Conservation (phyloP, 1,140 invertebrate genomes). For the Camponotus pennsylvanicus region DNA sequence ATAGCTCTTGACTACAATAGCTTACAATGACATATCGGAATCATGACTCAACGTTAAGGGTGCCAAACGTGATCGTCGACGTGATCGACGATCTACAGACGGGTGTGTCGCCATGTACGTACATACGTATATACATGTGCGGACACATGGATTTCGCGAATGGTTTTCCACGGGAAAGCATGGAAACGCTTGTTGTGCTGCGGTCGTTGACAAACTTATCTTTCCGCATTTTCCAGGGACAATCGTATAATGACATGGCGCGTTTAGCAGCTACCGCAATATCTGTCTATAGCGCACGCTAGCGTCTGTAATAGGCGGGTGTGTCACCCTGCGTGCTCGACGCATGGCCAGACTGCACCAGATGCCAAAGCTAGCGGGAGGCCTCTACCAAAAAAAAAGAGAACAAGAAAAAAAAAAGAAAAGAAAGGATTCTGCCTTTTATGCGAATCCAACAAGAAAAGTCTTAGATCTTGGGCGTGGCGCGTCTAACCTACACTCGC, state of each 20-base stretch:
- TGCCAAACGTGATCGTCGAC: not conserved
- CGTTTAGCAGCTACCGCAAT: conserved; percentile 62
- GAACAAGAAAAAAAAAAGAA: not conserved
- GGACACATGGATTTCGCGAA: conserved; percentile 44
- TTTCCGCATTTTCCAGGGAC: conserved; percentile 7
- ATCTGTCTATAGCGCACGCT: conserved; percentile 68
- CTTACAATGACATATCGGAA: conserved; percentile 6
- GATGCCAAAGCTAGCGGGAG: not conserved
- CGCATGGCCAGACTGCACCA: conserved; percentile 51
- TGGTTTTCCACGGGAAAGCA: conserved; percentile 42
- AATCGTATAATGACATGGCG: conserved; percentile 28
- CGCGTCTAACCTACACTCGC: conserved; percentile 31
- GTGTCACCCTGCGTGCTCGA: conserved; percentile 68
- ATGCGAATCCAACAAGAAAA: conserved; percentile 2
- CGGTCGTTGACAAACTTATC: not conserved
- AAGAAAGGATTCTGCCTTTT: not conserved
- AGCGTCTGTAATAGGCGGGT: conserved; percentile 65
- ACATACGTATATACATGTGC: conserved; percentile 22
- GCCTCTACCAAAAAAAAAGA: not conserved
- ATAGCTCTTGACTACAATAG: not conserved
- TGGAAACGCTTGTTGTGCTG: not conserved
- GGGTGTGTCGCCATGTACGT: conserved; percentile 58
- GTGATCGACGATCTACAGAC: conserved; percentile 39
- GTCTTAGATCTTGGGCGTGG: conserved; percentile 28
- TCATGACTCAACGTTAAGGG: conserved; percentile 22